Evolutionary conservation across 1,140 invertebrate genomes (phyloP), one percentile per base, ranked within the genome.

Genomic region (Nasonia longicornis): DNA sequence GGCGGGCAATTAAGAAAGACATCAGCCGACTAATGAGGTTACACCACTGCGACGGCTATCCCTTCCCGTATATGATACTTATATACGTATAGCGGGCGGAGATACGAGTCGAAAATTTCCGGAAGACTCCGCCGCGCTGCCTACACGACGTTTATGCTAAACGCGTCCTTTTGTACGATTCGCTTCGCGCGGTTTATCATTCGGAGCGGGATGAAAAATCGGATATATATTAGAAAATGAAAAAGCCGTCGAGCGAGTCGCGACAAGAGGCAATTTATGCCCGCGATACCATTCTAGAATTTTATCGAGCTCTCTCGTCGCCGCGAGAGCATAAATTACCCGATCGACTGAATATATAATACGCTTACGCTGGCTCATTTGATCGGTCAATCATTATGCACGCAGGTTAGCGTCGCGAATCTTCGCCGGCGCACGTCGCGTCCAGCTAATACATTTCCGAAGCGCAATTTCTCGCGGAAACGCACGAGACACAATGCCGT

Each of bases 1-100:
- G 85, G 82, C 83, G 85, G 77, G 86, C 87, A 89, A 89, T 89
- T 89, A 89, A 89, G 87, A 88, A 86, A 88, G 88, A 89, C 89
- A 89, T 89, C 88, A 89, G 87, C 79, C 87, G 86, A 88, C 87
- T 89, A 89, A 89, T 89, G 88, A 89, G 88, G 84, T 88, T 88
- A 86, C 89, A 85, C 84, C 85, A 84, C 80, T 82, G 84, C 86
- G 75, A 87, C 77, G 81, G 75, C 83, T 84, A n/a, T 20, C 16
- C 58, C 77, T 76, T 76, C 10, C 38, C 8, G 10, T 42, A 42
- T 10, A 8, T 42, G 10, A 42, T 6, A 35, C 31, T 26, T 26
- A 26, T 26, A 35, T 6, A 35, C 31, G 31, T 35, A 35, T 12
- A 48, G 45, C 45, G 45, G 45, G 45, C 14, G 14, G 45, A 48